A percentile compares a stretch with the other conserved stretches of the same genome.
Evolutionary conservation across 2,888 invertebrate species (phyloP).

Genomic region (Aphodius sticticus): DNA sequence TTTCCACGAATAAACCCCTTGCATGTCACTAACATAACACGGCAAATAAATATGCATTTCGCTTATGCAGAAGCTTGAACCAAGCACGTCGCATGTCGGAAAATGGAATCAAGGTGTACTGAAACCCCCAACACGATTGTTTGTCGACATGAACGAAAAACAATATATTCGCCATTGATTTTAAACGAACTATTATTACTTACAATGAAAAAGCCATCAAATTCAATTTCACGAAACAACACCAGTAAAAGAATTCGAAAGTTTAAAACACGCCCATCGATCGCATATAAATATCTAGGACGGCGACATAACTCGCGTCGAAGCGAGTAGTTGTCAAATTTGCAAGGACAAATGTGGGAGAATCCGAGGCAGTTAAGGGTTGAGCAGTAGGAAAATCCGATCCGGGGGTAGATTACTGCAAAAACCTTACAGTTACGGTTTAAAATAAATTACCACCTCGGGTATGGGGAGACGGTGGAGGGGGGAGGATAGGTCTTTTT

Average conservation of each 20-base stretch:
- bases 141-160: not conserved
- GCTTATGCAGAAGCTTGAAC: not conserved
- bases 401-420: constrained; percentile 26
- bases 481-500: not conserved
- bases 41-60: not conserved
- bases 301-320: not conserved
- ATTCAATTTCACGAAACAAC: not conserved
- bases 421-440: constrained; percentile 19
- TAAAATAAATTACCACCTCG: constrained; percentile 29
- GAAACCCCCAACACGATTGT: not conserved
- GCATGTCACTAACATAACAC: too few species aligned
- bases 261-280: not conserved
- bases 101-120: not conserved
- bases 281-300: not conserved
- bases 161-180: not conserved
- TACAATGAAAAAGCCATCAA: not conserved
- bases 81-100: not conserved
- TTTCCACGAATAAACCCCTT: not conserved
- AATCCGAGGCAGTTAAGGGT: not conserved
- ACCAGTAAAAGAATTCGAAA: not conserved
- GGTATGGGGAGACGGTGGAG: not conserved
- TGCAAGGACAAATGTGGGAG: not conserved
- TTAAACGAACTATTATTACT: not conserved
- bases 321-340: not conserved
- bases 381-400: not conserved